Evolutionary conservation across 53 echinoderm and acorn worm genomes (phyloP).

Genomic region (Arbacia lixula): DNA sequence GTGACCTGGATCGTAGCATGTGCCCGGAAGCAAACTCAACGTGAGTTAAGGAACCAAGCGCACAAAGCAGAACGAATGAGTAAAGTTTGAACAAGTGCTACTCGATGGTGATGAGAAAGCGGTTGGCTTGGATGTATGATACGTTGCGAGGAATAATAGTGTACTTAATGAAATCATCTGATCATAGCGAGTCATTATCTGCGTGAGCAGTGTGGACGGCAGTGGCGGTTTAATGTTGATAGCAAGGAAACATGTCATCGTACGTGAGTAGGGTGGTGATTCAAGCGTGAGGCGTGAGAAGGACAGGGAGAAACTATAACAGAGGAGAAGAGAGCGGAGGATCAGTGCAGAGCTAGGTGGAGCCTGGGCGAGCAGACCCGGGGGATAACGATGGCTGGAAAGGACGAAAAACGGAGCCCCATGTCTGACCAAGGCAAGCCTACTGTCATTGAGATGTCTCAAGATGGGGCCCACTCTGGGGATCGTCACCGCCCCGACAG

Average conservation of each 20-base stretch:
- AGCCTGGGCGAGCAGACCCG: not conserved
- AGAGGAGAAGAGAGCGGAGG: constrained; percentile 7
- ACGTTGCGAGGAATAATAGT: too few relatives aligned
- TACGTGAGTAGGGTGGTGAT: not conserved
- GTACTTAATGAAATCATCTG: too few relatives aligned
- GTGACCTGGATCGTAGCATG: constrained; percentile 28
- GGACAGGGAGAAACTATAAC: not conserved
- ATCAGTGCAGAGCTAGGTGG: not conserved
- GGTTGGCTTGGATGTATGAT: not conserved
- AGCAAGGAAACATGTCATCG: too few relatives aligned
- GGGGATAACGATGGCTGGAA: constrained; percentile 28
- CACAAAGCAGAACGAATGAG: too few relatives aligned
- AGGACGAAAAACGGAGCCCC: not conserved
- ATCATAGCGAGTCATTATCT: too few relatives aligned
- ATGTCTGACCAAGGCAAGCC: not conserved
- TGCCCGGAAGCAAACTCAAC: constrained; percentile 34
- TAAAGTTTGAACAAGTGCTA: not conserved
- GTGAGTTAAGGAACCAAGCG: too few relatives aligned
- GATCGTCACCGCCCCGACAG: not conserved
- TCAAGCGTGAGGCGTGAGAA: not conserved
- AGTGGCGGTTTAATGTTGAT: too few relatives aligned
- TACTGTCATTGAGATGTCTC: constrained; percentile 40
- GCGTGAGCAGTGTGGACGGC: too few relatives aligned
- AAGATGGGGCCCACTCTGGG: not conserved
- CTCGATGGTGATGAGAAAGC: not conserved